Percentiles rank a stretch among this genome's conserved stretches.
These are phyloP conservation scores for Thecocarcelia acutangulata DNA, from an alignment of 2,888 invertebrate species.

Conservation along the genomic window DNA sequence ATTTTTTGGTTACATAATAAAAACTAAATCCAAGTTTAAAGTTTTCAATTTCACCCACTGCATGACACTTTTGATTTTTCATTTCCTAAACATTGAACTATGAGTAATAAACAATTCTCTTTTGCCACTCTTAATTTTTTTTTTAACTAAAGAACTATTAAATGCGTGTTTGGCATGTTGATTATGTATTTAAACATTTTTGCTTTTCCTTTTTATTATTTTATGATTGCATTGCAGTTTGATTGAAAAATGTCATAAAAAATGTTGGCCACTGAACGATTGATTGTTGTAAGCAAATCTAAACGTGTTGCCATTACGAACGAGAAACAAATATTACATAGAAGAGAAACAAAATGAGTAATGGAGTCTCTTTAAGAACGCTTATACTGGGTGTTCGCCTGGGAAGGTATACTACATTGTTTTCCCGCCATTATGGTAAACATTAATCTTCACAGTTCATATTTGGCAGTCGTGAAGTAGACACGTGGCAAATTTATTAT, in stretches of 20 bases:
- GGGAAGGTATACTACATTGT: too few relatives aligned
- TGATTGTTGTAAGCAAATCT: neutral
- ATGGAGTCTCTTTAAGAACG: neutral
- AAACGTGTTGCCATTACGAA: neutral
- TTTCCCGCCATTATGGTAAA: too few relatives aligned
- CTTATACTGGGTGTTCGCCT: too few relatives aligned
- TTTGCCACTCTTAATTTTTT: neutral
- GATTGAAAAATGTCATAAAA: slow-evolving; percentile 14
- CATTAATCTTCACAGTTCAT: too few relatives aligned
- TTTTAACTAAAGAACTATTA: slow-evolving; percentile 44
- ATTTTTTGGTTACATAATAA: too few relatives aligned
- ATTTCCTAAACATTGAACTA: slow-evolving; percentile 13
- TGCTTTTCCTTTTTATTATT: slow-evolving; percentile 32
- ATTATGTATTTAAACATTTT: slow-evolving; percentile 33
- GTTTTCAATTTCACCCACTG: too few relatives aligned
- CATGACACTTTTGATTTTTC: neutral
- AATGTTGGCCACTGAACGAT: slow-evolving; percentile 16
- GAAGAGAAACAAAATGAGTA: neutral
- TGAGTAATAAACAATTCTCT: slow-evolving; percentile 12
- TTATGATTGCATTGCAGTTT: slow-evolving; percentile 40
- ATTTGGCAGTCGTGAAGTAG: too few relatives aligned
- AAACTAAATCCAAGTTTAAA: too few relatives aligned
- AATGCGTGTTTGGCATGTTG: slow-evolving; percentile 48
- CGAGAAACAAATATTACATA: neutral
- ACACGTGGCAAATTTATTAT: too few relatives aligned